These are phyloP conservation scores for Uropetala carovei DNA, from an alignment of 2,888 invertebrate species.

Conservation along the genomic window DNA sequence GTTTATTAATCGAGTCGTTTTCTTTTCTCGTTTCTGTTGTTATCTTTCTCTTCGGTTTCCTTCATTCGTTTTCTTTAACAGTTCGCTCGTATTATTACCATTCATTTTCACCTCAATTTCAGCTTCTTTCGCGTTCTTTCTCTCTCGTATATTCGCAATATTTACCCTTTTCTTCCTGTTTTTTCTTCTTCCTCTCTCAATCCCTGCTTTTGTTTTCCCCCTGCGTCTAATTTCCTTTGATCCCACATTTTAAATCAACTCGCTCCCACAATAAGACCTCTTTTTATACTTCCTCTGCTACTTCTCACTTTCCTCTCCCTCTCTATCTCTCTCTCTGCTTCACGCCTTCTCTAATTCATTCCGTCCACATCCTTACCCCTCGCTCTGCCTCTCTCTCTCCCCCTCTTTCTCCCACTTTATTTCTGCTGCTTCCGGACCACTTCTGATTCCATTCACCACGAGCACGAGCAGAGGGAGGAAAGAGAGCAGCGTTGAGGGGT, in stretches of 20 bases:
- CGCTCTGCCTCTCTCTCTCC: not conserved
- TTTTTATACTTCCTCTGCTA: not conserved
- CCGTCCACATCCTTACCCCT: not conserved
- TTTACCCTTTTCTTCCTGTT: conserved; percentile 45
- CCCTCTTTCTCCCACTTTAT: not conserved
- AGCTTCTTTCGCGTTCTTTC: conserved; percentile 17
- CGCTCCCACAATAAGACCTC: not conserved
- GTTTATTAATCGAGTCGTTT: no score
- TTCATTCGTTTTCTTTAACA: no score
- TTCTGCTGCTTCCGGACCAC: not conserved
- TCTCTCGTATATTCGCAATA: conserved; percentile 25
- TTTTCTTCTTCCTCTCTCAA: not conserved
- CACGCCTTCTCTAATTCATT: not conserved
- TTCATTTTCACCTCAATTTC: conserved; percentile 25
- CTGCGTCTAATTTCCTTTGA: not conserved
- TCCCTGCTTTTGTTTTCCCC: not conserved
- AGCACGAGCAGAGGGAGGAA: not conserved
- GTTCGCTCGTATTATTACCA: conserved; percentile 11
- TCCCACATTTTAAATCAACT: conserved; percentile 30
- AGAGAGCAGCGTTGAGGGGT: not conserved
- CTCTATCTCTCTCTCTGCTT: not conserved
- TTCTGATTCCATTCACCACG: conserved; percentile 20
- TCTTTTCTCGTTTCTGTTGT: not conserved
- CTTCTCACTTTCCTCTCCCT: conserved; percentile 23
- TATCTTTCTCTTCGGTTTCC: not conserved